Percentiles rank a stretch among this genome's conserved stretches.
Evolutionary conservation across 2,888 invertebrate genomes (phyloP).

Genomic region (Uloborus plumipes): DNA sequence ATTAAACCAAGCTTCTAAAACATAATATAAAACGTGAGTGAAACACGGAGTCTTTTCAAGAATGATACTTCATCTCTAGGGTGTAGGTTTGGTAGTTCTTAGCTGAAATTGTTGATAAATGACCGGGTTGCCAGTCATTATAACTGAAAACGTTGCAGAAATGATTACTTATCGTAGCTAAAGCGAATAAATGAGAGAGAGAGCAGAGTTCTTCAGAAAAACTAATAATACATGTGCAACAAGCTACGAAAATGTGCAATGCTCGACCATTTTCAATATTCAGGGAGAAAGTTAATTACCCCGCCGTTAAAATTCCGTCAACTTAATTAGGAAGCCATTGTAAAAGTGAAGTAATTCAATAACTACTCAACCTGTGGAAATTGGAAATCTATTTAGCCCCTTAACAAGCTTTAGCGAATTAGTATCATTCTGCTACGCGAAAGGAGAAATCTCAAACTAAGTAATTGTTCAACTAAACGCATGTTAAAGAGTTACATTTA

Average conservation of each 20-base stretch:
- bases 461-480: slow-evolving; percentile 3
- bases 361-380: slow-evolving; percentile 4
- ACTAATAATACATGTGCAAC: not conserved
- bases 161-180: too few relatives aligned
- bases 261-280: slow-evolving; percentile 16
- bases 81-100: too few relatives aligned
- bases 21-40: too few relatives aligned
- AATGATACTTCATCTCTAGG: too few relatives aligned
- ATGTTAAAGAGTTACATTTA: not conserved
- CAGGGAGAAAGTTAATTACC: slow-evolving; percentile 9
- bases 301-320: not conserved
- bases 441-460: not conserved
- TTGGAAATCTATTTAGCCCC: slow-evolving; percentile 5
- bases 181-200: too few relatives aligned
- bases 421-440: not conserved
- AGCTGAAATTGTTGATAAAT: too few relatives aligned
- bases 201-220: too few relatives aligned
- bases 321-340: slow-evolving; percentile 10
- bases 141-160: too few relatives aligned
- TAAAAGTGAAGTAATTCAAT: slow-evolving; percentile 11
- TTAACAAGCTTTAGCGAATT: not conserved
- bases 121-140: too few relatives aligned
- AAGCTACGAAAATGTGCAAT: not conserved
- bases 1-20: too few relatives aligned
- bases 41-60: too few relatives aligned